A percentile compares a stretch with the other conserved stretches of the same genome.
Evolutionary conservation across 2,113 vertebrate species (phyloP).

Genomic region (Anarrhichthys ocellatus): DNA sequence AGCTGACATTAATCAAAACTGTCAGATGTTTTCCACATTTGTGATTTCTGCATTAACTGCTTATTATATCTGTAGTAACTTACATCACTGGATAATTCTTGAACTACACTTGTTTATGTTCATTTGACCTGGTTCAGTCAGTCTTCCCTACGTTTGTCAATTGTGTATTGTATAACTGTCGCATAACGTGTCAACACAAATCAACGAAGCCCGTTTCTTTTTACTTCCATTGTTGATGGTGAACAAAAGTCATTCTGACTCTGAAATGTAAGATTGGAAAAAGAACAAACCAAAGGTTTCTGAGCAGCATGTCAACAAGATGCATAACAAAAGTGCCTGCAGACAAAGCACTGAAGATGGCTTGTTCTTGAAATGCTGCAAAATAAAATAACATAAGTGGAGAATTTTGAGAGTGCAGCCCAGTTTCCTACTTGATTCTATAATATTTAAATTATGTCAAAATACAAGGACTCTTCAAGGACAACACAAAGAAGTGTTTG

Average conservation of each 20-base stretch:
- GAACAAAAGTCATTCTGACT: neutral
- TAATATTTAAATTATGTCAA: neutral
- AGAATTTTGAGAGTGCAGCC: neutral
- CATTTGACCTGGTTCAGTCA: neutral
- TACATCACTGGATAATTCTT: neutral
- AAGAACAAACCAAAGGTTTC: neutral
- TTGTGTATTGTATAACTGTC: neutral
- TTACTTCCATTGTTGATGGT: neutral
- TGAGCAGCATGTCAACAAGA: neutral
- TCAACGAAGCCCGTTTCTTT: neutral
- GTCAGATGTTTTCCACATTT: constrained; percentile 9
- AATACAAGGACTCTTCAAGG: constrained; percentile 6
- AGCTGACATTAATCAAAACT: neutral
- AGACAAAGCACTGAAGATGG: neutral
- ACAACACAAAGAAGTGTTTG: neutral
- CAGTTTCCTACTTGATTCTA: neutral
- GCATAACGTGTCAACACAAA: neutral
- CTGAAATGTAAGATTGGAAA: neutral
- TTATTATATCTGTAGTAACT: neutral
- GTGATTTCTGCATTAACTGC: neutral
- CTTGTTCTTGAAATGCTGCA: neutral
- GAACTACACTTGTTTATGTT: neutral
- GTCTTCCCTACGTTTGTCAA: neutral
- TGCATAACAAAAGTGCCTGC: constrained; percentile 13
- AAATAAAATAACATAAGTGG: neutral